Conservation (phyloP, 2,888 invertebrate genomes). For the Gisinianus flammeolus region DNA sequence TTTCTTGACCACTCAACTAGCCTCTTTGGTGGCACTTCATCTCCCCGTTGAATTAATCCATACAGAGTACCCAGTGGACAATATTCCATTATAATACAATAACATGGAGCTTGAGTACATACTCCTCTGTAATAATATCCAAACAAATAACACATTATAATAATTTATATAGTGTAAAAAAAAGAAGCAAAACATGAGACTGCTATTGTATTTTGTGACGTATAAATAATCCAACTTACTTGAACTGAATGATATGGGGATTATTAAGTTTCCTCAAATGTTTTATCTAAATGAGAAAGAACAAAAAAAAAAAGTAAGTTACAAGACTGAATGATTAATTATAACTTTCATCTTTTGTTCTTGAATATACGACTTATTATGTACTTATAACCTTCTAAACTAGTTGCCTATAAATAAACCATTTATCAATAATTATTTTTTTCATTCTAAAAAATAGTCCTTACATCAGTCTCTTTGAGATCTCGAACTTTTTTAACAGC, state of each 20-base stretch:
- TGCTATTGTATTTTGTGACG: not conserved
- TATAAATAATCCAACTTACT: constrained; percentile 63
- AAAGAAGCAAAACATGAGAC: not conserved
- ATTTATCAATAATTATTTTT: too few species aligned
- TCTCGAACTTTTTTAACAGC: constrained; percentile 97
- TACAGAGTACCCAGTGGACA: constrained; percentile 95
- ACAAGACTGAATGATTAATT: too few species aligned
- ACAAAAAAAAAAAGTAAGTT: too few species aligned
- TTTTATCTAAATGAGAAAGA: too few species aligned
- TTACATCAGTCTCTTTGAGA: constrained; percentile 88
- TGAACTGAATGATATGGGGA: constrained; percentile 91
- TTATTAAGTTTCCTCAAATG: constrained; percentile 88
- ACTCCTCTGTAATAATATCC: constrained; percentile 73
- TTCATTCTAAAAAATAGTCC: too few species aligned
- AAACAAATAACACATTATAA: constrained; percentile 1
- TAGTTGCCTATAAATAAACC: too few species aligned
- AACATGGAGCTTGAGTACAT: constrained; percentile 88
- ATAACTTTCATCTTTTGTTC: too few species aligned
- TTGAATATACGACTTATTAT: too few species aligned
- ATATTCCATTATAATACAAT: constrained; percentile 97
- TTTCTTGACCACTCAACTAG: constrained; percentile 93
- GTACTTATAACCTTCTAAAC: too few species aligned
- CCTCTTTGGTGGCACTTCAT: constrained; percentile 81
- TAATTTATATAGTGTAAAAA: not conserved
- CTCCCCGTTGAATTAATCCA: constrained; percentile 83